Evolutionary conservation across 2,797 vertebrate genomes (phyloP), one percentile per base, ranked within the genome.

Genomic region (Sebastes taczanowskii): DNA sequence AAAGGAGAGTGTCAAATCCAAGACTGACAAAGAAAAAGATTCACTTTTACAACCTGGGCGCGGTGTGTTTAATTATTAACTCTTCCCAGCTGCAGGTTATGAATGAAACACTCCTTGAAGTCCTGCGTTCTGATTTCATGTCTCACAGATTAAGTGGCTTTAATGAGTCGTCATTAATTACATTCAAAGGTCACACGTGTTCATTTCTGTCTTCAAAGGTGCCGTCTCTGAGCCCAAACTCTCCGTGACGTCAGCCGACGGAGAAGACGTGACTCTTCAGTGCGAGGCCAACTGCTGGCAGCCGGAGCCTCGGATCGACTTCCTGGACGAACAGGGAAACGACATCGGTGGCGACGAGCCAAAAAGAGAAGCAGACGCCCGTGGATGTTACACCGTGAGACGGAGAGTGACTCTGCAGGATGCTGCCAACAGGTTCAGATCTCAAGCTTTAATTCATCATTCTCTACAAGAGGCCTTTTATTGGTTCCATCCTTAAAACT

Each of bases 281-380:
- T 91, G 90, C 16, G 69, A 56, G 27, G 78, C 71, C 0, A 6
- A 0, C 11, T 79, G 75, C 71, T 88, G 77, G 76, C 34, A 6
- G 14, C 29, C 29, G 2, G 22, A 68, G 23, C 74, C 77, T 0
- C 3, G 58, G 5, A 22, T 91, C 10, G 0, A 0, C 2, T 82
- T 90, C 11, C 69, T 78, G n/a, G 72, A 89, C 2, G 11, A 69
- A 1, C 5, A 11, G 3, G 78, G 70, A 3, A 61, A 64, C 0
- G 0, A 42, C 5, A 60, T 86, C 7, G 0, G 10, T 0, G 71
- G 76, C 1, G 18, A 68, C 0, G 11, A 49, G 0, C 13, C 42
- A 0, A 38, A 3, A 32, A 55, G 38, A 38, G 4, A 1, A 0
- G 0, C 0, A 5, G 18, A 66, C 1, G 1, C 1, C 2, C 2